Percentiles rank a stretch among this genome's conserved stretches.
Evolutionary conservation across 2,888 invertebrate species (phyloP).

Genomic region (Caenorhabditis afra): DNA sequence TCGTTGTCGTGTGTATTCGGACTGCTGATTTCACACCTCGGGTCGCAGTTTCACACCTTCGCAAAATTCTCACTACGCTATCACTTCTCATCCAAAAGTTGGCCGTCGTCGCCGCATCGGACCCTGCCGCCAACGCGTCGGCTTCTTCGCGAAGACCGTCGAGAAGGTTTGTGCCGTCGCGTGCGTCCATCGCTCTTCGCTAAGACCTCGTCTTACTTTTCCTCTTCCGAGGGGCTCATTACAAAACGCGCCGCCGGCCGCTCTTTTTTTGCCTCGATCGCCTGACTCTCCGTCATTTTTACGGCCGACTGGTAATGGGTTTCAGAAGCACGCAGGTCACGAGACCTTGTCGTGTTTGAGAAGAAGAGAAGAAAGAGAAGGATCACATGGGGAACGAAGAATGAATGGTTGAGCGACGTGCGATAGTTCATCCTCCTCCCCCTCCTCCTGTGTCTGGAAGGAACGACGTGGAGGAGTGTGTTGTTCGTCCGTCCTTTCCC

Average conservation of each 20-base stretch:
- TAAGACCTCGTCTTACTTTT: background rate
- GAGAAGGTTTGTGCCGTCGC: conserved; percentile 40
- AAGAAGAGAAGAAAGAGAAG: conserved; percentile 16
- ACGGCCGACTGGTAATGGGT: conserved; percentile 39
- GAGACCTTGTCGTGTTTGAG: conserved; percentile 22
- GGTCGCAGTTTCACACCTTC: conserved; percentile 42
- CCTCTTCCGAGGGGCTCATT: background rate
- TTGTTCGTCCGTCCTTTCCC: conserved; percentile 26
- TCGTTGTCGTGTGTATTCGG: conserved; percentile 56
- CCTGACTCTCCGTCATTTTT: conserved; percentile 10
- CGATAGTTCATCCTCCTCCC: conserved; percentile 20
- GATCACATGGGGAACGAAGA: conserved; percentile 38
- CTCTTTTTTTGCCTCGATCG: too few relatives aligned
- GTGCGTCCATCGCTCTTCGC: background rate
- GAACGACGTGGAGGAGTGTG: background rate
- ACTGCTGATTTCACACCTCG: conserved; percentile 54
- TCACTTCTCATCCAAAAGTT: conserved; percentile 37
- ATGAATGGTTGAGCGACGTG: conserved; percentile 14
- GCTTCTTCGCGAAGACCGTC: conserved; percentile 36
- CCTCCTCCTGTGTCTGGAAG: background rate
- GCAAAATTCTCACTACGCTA: conserved; percentile 37
- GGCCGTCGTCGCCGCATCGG: conserved; percentile 4
- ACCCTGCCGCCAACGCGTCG: conserved; percentile 12
- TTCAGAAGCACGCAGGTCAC: conserved; percentile 40
- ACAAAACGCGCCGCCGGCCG: background rate